Percentiles rank a stretch among this genome's conserved stretches.
These are phyloP conservation scores for Atlantisia rogersi DNA, from an alignment of 2,113 vertebrate genomes.

Conservation along the genomic window DNA sequence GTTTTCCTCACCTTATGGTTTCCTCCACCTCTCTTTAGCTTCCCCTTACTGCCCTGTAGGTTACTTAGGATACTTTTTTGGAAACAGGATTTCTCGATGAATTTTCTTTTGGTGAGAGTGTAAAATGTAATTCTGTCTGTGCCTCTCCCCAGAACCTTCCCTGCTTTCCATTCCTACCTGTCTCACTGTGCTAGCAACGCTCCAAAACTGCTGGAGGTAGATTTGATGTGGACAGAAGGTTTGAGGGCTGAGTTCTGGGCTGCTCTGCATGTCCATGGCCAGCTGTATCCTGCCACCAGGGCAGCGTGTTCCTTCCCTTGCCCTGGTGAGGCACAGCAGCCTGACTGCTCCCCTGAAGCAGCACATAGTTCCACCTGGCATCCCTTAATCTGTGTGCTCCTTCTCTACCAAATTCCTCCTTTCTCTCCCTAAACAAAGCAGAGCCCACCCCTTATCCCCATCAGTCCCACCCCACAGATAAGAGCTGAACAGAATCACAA, in stretches of 20 bases:
- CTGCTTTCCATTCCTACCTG: too few species aligned
- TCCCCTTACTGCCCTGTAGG: background rate
- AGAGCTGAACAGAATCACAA: background rate
- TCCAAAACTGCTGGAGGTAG: background rate
- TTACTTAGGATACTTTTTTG: background rate
- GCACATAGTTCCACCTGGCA: too few species aligned
- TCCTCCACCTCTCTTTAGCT: background rate
- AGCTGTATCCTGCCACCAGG: fast-evolving
- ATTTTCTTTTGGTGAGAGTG: background rate
- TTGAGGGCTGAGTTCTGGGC: background rate
- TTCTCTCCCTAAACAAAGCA: background rate
- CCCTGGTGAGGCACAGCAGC: too few species aligned
- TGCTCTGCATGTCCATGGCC: background rate
- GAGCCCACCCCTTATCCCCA: background rate
- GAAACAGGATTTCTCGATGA: background rate
- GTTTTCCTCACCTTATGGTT: background rate
- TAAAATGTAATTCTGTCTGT: background rate
- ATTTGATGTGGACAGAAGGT: background rate
- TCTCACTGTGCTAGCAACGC: background rate
- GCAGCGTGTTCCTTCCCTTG: too few species aligned
- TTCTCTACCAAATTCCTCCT: background rate
- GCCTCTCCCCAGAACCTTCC: background rate
- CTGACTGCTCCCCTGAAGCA: too few species aligned
- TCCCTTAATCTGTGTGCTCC: too few species aligned
- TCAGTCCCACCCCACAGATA: background rate